Evolutionary conservation across 2,797 vertebrate genomes (phyloP), one percentile per base, ranked within the genome.

Genomic region (Sciurus vulgaris): DNA sequence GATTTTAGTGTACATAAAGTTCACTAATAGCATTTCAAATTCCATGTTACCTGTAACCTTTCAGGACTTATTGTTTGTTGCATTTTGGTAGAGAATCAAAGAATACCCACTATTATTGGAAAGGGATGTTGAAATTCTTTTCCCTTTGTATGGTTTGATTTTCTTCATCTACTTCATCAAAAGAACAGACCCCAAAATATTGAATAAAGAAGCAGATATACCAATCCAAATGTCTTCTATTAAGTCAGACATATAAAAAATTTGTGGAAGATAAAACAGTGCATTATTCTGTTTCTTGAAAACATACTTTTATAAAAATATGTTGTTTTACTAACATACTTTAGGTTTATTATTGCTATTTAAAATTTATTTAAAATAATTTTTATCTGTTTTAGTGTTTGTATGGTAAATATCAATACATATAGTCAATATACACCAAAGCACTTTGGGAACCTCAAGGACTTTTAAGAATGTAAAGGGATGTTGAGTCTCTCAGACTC

Each of bases 1-100:
- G 33, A 56, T 91, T 56, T 95, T 17, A 70, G 70, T 81, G 61
- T 73, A 81, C 2, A 4, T 22, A 35, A 81, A 91, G 7, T 72
- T 90, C 63, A 79, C 38, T 47, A 65, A 83, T 30, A 90, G 7
- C 2, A 77, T 59, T 91, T 94, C 61, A 77, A 63, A 83, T 93
- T 81, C 15, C 33, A 85, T 22, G 44, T 89, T 89, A 65, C 41
- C 81, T 61, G 26, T 78, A 83, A 41, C 49, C 13, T 95, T 79
- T 76, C 77, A 84, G 35, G 51, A 93, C 33, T 9, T 83, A 30
- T 82, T 41, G 30, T 86, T 87, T 87, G 47, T 67, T 92, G 47
- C 8, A 79, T 81, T 95, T 84, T 72, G 22, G 8, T 47, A 26
- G 51, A 67, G 69, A 88, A 70, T 85, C 30, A 35, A 90, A 95